These are phyloP conservation scores for Coelogynopora nodosa DNA, from an alignment of 2,888 invertebrate species.

Conservation along the genomic window DNA sequence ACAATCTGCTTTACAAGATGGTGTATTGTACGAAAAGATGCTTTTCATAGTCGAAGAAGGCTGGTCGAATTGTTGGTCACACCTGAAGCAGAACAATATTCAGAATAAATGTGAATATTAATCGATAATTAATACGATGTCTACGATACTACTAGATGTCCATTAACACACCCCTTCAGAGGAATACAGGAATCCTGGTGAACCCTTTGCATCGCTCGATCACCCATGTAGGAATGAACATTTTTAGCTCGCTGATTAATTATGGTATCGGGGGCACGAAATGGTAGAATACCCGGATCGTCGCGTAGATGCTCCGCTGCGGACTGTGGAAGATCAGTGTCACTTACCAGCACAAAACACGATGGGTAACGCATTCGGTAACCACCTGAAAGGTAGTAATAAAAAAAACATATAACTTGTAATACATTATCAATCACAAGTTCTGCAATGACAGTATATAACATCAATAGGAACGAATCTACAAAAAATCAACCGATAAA, in stretches of 20 bases:
- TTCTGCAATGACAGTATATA: too few species aligned
- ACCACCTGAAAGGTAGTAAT: conserved; percentile 78
- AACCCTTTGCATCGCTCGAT: not conserved
- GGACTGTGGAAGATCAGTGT: conserved; percentile 64
- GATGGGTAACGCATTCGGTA: conserved; percentile 91
- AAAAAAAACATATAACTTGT: too few species aligned
- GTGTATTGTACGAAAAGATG: not conserved
- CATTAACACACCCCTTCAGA: not conserved
- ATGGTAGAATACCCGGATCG: not conserved
- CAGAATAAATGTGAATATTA: too few species aligned
- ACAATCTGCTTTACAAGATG: not conserved
- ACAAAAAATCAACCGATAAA: too few species aligned
- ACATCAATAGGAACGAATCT: too few species aligned
- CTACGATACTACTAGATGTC: too few species aligned
- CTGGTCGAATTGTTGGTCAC: not conserved
- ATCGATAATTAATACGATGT: too few species aligned
- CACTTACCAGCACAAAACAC: conserved; percentile 78
- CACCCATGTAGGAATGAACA: not conserved
- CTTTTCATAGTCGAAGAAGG: not conserved
- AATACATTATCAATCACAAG: too few species aligned
- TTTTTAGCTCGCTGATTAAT: not conserved
- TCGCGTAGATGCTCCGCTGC: not conserved
- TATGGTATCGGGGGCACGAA: not conserved
- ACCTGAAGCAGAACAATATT: too few species aligned
- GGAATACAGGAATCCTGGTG: conserved; percentile 18